Evolutionary conservation across 2,888 invertebrate genomes (phyloP).

Genomic region (Anaspis maculata): DNA sequence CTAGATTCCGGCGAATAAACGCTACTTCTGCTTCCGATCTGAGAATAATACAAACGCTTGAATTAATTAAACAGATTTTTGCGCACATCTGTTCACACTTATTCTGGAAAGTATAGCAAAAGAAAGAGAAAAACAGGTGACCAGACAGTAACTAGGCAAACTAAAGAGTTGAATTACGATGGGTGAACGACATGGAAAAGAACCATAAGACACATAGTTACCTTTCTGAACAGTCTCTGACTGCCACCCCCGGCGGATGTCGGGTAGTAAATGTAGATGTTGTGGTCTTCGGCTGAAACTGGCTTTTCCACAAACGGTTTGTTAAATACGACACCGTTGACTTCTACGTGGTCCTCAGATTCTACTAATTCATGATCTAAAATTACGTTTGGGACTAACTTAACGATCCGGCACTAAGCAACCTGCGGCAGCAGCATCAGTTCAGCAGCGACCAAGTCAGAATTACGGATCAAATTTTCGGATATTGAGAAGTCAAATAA

Average conservation of each 20-base stretch:
- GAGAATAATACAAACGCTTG: slow-evolving; percentile 30
- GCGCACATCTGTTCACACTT: slow-evolving; percentile 22
- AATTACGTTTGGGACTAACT: slow-evolving; percentile 16
- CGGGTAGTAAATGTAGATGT: slow-evolving; percentile 99
- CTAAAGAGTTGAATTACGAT: too few species aligned
- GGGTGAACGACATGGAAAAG: too few species aligned
- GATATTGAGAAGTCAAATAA: too few species aligned
- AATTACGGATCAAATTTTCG: neutral
- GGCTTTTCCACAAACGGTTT: slow-evolving; percentile 99
- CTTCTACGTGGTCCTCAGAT: slow-evolving; percentile 95
- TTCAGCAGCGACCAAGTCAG: too few species aligned
- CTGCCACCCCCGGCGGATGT: slow-evolving; percentile 97
- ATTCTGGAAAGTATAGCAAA: slow-evolving; percentile 19
- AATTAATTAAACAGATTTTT: slow-evolving; percentile 16
- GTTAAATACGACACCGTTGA: slow-evolving; percentile 89
- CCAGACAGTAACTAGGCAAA: too few species aligned
- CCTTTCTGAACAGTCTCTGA: slow-evolving; percentile 95
- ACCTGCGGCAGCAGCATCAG: neutral
- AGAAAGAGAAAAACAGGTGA: slow-evolving; percentile 6
- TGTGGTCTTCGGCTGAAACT: slow-evolving; percentile 98
- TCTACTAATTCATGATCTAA: slow-evolving; percentile 86
- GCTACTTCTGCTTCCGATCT: slow-evolving; percentile 97
- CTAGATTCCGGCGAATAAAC: slow-evolving; percentile 96
- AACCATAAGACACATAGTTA: slow-evolving; percentile 33
- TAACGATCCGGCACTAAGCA: slow-evolving; percentile 1